A percentile compares a stretch with the other conserved stretches of the same genome.
phyloP scores from a whole-genome alignment of 2,888 invertebrate genomes.

The Glomeris marginata region DNA sequence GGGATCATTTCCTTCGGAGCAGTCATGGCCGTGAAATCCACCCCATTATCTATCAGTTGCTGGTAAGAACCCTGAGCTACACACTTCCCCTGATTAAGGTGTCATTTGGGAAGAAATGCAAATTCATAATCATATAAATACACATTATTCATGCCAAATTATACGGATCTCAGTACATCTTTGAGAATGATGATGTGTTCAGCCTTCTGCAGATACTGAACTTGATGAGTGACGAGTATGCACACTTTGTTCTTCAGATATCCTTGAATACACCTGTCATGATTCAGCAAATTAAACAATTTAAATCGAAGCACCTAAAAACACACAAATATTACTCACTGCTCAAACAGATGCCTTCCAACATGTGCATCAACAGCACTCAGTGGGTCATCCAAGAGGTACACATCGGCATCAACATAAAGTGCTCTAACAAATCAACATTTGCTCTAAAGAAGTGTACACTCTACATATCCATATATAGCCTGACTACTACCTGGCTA shows the following conservation, averaged over 20 bases:
- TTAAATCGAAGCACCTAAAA: not conserved
- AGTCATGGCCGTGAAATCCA: conserved; percentile 11
- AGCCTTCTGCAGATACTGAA: conserved; percentile 33
- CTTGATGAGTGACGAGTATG: conserved; percentile 37
- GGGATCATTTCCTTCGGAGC: not conserved
- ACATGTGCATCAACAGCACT: conserved; percentile 89
- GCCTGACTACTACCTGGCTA: conserved; percentile 30
- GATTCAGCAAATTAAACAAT: not conserved
- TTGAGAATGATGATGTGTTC: conserved; percentile 32
- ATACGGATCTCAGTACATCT: conserved; percentile 20
- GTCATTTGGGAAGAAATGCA: not conserved
- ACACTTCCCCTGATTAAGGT: conserved; percentile 10
- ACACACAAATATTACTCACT: conserved; percentile 29
- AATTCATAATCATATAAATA: not conserved
- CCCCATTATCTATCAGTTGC: conserved; percentile 8
- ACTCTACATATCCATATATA: conserved; percentile 2
- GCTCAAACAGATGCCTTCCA: conserved; percentile 71
- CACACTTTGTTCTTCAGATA: conserved; percentile 29
- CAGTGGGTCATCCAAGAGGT: conserved; percentile 76
- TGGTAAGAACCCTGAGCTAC: conserved; percentile 11
- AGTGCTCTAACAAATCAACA: conserved; percentile 41
- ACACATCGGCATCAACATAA: conserved; percentile 65
- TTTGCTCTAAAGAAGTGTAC: not conserved
- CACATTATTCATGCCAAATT: conserved; percentile 12
- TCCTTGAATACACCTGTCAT: conserved; percentile 25